Evolutionary conservation across 2,888 invertebrate species (phyloP), one percentile per base, ranked within the genome.

Genomic region (Pyrocoelia pectoralis): DNA sequence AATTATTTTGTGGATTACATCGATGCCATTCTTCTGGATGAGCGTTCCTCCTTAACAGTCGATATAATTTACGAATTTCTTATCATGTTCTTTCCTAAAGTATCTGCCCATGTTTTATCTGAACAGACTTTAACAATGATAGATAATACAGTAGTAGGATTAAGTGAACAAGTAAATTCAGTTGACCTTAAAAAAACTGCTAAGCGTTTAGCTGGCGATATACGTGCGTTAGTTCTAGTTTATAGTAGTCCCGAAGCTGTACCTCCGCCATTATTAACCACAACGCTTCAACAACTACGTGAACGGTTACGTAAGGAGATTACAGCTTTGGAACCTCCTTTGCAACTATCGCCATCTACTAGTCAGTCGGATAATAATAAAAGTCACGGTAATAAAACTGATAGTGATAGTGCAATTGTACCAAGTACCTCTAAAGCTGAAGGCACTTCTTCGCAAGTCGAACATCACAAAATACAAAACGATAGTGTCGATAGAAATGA

Each of bases 61-160:
- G 89, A 90, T 56, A 87, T 90, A 73, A 93, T 96, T 73, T 92
- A 92, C 79, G 92, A 93, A 76, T 96, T 97, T 80, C 86, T 96
- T 79, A 90, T 90, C 73, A 90, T 93, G 65, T 95, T 94, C 79
- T 94, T 96, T 78, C 94, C 95, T 0, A 95, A 95, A 87, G 92
- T 94, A 28, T 85, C 87, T 15, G 84, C 84, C 40, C 88, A 87
- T 72, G 88, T 87, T 55, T 76, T 87, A 33, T 85, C 86, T 2
- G 86, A 87, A 68, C 86, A 86, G 73, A 87, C 87, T 0, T 81
- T 86, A 66, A 83, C 84, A 33, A 82, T 88, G 72, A 84, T 88
- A 58, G 86, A 87, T 69, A 87, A 84, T 70, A 82, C 88, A 6
- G 85, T 88, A n/a, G 84, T 84, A n/a, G 84, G 87, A 2, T 78